phyloP scores from a whole-genome alignment of 1,140 invertebrate species.

The Lepeophtheirus salmonis region DNA sequence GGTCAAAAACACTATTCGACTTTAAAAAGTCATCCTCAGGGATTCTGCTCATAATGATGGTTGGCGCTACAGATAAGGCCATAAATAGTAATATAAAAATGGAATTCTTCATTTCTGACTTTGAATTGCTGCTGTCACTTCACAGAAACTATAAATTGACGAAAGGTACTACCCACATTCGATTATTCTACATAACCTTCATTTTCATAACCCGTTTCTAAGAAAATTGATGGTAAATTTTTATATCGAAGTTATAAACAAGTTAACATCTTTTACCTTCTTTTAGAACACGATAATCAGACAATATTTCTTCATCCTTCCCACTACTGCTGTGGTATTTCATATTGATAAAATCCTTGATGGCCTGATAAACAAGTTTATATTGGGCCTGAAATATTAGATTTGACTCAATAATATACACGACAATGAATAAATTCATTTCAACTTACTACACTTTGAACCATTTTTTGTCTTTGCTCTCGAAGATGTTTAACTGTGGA shows the following conservation, averaged over 20 bases:
- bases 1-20: not conserved
- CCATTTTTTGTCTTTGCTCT: constrained; percentile 14
- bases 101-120: not conserved
- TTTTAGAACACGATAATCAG: not conserved
- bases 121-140: too few species aligned
- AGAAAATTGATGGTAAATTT: too few species aligned
- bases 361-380: not conserved
- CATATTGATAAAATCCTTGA: constrained; percentile 12
- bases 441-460: constrained; percentile 19
- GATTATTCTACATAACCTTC: not conserved
- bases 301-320: not conserved
- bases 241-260: too few species aligned
- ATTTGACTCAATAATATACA: not conserved
- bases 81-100: not conserved
- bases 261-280: not conserved
- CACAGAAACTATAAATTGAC: too few species aligned
- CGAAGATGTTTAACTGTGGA: not conserved
- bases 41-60: not conserved
- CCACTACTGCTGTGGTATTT: not conserved
- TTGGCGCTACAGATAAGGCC: not conserved
- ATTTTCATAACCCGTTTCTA: not conserved
- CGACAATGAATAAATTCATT: not conserved
- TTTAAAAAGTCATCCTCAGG: not conserved
- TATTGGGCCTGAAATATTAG: constrained; percentile 3
- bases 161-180: too few species aligned